Evolutionary conservation across 2,888 invertebrate genomes (phyloP), one percentile per base, ranked within the genome.

Genomic region (Diabrotica balteata): DNA sequence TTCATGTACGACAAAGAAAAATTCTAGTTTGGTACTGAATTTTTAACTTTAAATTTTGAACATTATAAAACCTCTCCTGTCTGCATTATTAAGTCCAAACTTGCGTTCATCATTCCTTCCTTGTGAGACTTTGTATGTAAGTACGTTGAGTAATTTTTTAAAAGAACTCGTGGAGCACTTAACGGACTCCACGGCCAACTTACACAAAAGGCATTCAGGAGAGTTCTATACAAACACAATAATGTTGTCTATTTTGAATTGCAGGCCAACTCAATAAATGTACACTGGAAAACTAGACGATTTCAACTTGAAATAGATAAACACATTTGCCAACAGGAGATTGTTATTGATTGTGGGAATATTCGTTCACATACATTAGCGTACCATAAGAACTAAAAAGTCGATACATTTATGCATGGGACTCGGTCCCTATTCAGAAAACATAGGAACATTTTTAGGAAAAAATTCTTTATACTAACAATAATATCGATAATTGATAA

Each of bases 181-280:
- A 70, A 60, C 63, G 49, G 59, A 66, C 57, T 66, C 51, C 53
- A 70, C 63, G 55, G 55, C 49, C 55, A 58, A 66, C 57, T 64
- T 64, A 63, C 66, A 65, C 59, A 72, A 74, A 72, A 63, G 67
- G 67, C 72, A 72, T 74, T 76, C 72, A 70, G 17, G 42, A 55
- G 69, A 63, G 63, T 53, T 72, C 67, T 71, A 59, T 8, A 59
- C 45, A 61, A 53, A 66, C 66, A 50, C 66, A 59, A 69, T 69
- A 69, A 69, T 54, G 68, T 68, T 65, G 69, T 69, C 63, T 63
- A 66, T 63, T 63, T 66, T 63, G 54, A 63, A 78, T 75, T 73
- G 75, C 76, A 73, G 76, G 77, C 75, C 74, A 75, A 77, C 75
- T 77, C 76, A 74, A 8, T 7, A 17, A 57, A 44, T 45, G 6